A percentile compares a stretch with the other conserved stretches of the same genome.
These are phyloP conservation scores for Meteorus sp. DNA, from an alignment of 1,140 invertebrate genomes.

Conservation along the genomic window DNA sequence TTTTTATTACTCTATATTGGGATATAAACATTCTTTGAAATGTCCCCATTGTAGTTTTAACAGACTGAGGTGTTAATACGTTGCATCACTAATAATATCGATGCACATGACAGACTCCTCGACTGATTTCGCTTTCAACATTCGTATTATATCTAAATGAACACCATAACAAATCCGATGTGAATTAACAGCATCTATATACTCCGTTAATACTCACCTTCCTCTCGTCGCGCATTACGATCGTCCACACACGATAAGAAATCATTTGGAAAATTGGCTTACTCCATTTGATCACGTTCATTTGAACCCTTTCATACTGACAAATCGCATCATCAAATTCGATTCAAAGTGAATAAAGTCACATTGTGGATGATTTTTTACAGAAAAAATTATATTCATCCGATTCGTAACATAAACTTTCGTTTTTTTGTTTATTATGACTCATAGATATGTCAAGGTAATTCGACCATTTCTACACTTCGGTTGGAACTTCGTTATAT, in stretches of 20 bases:
- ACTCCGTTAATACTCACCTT: background rate
- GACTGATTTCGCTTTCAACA: background rate
- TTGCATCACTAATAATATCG: slow-evolving; percentile 19
- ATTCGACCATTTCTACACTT: too few species aligned
- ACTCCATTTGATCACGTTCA: slow-evolving; percentile 42
- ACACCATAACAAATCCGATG: too few species aligned
- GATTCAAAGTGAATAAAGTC: too few species aligned
- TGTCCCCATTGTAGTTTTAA: slow-evolving; percentile 3
- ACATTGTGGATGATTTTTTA: background rate
- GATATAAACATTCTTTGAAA: background rate
- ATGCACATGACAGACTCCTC: too few species aligned
- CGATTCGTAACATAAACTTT: too few species aligned
- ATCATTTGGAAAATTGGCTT: slow-evolving; percentile 55
- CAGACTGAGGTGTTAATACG: slow-evolving; percentile 17
- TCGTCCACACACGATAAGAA: slow-evolving; percentile 46
- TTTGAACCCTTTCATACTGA: slow-evolving; percentile 7
- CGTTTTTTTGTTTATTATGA: too few species aligned
- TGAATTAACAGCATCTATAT: too few species aligned
- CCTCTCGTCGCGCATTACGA: slow-evolving; percentile 23
- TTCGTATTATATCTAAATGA: too few species aligned
- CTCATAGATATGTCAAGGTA: too few species aligned
- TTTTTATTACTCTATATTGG: background rate
- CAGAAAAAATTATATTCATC: too few species aligned
- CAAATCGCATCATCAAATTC: background rate
- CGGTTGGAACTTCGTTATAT: too few species aligned